Base-by-base conservation (phyloP, 1,140 invertebrate species). In the Tenebrio molitor region DNA sequence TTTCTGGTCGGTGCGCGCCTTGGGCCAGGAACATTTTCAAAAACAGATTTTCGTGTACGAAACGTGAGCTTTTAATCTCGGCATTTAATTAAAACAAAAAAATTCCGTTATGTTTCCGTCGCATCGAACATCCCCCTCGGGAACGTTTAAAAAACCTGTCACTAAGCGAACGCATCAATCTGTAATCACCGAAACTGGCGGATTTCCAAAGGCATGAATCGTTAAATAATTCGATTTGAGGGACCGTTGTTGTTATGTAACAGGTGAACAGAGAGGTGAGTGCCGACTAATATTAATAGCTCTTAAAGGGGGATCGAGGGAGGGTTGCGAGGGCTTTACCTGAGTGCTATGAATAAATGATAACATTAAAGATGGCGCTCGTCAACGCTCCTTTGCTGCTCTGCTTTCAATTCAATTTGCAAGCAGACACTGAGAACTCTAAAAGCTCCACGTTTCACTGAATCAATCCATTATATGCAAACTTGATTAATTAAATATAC, bases 281-380 rank as follows among this genome's bases (percentile, higher is more conserved):
- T 66, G 64, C 64, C 64, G 36, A 66, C 34, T 66, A 66, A 66
- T 66, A 66, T 42, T 66, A 66, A 66, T 66, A 66, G 64, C 42
- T 44, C 64, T 66, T 66, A 66, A 66, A 66, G 36, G 64, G 64
- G 39, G 64, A 65, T 44, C 64, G 64, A 66, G 64, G 64, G 64
- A 44, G 64, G 64, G 42, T 42, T 44, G 34, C 36, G 17, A 15
- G 25, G 64, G 34, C 42, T 65, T 41, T 72, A 72, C 73, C 64
- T 74, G 69, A 74, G 69, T 62, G 69, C 69, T 53, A 74, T 74
- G 73, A 74, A 74, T 74, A 74, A 74, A 66, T 74, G 73, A 74
- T 74, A 62, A 62, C 69, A 74, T 74, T 74, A 74, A 74, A 71
- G 63, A 71, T 71, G 50, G 69, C 62, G 73, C 65, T 71, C 73